Percentiles rank a stretch among this genome's conserved stretches.
Evolutionary conservation across 1,140 invertebrate species (phyloP).

Genomic region (Ostrea denselamellosa): DNA sequence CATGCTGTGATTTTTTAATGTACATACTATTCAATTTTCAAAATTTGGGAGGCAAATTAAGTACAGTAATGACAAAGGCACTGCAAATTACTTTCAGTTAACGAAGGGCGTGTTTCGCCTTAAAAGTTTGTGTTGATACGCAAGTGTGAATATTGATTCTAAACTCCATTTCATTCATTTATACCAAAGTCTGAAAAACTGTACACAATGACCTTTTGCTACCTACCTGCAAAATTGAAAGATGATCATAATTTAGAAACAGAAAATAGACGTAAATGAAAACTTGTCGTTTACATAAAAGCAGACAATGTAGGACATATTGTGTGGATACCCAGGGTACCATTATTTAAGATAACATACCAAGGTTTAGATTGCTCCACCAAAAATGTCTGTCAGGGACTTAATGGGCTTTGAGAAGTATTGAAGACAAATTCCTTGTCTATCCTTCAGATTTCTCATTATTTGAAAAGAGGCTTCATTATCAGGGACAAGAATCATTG

Average conservation of each 20-base stretch:
- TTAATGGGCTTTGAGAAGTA: conserved; percentile 5
- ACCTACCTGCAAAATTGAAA: background rate
- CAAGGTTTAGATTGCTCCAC: background rate
- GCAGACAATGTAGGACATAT: background rate
- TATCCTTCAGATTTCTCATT: background rate
- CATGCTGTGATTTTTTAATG: background rate
- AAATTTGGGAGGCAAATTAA: background rate
- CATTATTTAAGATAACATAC: conserved; percentile 12
- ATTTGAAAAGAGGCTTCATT: background rate
- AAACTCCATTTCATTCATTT: background rate
- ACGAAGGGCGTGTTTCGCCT: background rate
- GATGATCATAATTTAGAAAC: background rate
- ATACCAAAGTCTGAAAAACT: background rate
- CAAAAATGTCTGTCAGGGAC: background rate
- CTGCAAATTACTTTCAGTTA: background rate
- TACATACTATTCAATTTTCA: background rate
- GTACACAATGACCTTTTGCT: conserved; percentile 7
- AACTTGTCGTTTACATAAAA: background rate
- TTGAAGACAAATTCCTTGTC: background rate
- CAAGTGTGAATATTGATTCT: conserved; percentile 2
- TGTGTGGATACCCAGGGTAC: background rate
- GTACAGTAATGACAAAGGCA: background rate
- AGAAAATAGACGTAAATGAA: background rate
- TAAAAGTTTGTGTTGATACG: background rate
- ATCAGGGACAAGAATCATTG: background rate